Percentiles rank a stretch among this genome's conserved stretches.
phyloP scores from a whole-genome alignment of 2,888 invertebrate species.

The Hetaerina titia region DNA sequence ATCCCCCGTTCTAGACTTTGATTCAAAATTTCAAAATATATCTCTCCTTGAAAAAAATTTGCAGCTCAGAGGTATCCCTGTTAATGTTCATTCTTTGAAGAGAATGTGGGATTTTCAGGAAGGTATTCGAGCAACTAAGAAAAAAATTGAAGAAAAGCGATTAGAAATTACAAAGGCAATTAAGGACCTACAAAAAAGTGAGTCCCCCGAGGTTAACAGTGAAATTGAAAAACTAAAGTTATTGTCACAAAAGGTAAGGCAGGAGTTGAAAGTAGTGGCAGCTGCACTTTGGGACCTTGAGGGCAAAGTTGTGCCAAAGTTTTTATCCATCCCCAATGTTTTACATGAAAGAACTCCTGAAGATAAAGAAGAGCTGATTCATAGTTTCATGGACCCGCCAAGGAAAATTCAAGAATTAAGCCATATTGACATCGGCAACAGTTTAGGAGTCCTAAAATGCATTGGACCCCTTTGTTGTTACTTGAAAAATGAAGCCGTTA shows the following conservation, averaged over 20 bases:
- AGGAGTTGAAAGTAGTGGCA: slow-evolving; percentile 83
- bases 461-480: slow-evolving; percentile 82
- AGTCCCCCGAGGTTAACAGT: slow-evolving; percentile 75
- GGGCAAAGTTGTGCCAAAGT: slow-evolving; percentile 83
- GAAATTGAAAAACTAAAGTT: slow-evolving; percentile 80
- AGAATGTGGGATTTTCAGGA: slow-evolving; percentile 83
- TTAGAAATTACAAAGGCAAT: slow-evolving; percentile 79
- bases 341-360: slow-evolving; percentile 83
- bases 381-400: slow-evolving; percentile 74
- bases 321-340: slow-evolving; percentile 85
- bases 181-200: slow-evolving; percentile 76
- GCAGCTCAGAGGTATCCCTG: slow-evolving; percentile 78
- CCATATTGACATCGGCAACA: slow-evolving; percentile 81
- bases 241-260: slow-evolving; percentile 80
- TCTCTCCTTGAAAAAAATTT: slow-evolving; percentile 80
- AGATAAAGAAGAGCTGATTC: slow-evolving; percentile 73
- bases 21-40: slow-evolving; percentile 79
- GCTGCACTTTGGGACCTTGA: slow-evolving; percentile 85
- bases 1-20: slow-evolving; percentile 84
- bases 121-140: slow-evolving; percentile 79
- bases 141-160: slow-evolving; percentile 79
- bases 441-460: slow-evolving; percentile 80
- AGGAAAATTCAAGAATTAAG: slow-evolving; percentile 75
- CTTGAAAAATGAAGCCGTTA: slow-evolving; percentile 83
- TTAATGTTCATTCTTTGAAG: slow-evolving; percentile 80